These are phyloP conservation scores for Margarornis squamiger DNA, from an alignment of 2,797 vertebrate species.

Conservation along the genomic window DNA sequence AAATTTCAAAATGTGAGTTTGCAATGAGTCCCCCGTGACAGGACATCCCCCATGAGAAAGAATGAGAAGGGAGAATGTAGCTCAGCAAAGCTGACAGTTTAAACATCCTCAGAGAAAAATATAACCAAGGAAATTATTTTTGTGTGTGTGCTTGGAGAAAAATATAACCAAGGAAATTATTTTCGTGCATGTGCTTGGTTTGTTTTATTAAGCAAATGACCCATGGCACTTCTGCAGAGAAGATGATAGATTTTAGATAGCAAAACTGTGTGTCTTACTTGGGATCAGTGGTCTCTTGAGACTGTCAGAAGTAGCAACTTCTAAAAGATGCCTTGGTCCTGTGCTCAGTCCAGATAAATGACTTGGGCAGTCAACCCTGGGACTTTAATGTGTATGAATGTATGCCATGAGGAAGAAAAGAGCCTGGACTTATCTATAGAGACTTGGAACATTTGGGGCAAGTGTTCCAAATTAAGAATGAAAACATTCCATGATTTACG, in stretches of 20 bases:
- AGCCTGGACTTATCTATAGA: conserved; percentile 28
- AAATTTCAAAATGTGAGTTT: conserved; percentile 29
- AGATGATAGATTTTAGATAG: not conserved
- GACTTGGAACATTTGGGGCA: conserved; percentile 60
- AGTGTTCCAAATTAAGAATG: conserved; percentile 75
- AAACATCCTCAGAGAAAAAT: conserved; percentile 17
- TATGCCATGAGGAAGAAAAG: conserved; percentile 2
- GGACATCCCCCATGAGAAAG: conserved; percentile 17
- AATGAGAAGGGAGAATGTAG: not conserved
- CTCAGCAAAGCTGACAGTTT: conserved; percentile 7
- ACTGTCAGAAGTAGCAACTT: not conserved
- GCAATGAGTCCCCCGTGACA: not conserved
- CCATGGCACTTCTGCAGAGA: not conserved
- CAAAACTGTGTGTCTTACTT: not conserved
- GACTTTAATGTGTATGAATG: not conserved
- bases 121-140: not conserved
- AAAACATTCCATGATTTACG: conserved; percentile 72
- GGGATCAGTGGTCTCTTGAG: not conserved
- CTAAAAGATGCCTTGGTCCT: not conserved
- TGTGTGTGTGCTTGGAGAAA: not conserved
- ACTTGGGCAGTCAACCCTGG: not conserved
- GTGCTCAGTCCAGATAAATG: not conserved
- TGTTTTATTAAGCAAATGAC: conserved; percentile 36
- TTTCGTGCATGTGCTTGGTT: not conserved
- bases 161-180: not conserved